Conservation (phyloP, 2,113 vertebrate species). For the Neotoma lepida region DNA sequence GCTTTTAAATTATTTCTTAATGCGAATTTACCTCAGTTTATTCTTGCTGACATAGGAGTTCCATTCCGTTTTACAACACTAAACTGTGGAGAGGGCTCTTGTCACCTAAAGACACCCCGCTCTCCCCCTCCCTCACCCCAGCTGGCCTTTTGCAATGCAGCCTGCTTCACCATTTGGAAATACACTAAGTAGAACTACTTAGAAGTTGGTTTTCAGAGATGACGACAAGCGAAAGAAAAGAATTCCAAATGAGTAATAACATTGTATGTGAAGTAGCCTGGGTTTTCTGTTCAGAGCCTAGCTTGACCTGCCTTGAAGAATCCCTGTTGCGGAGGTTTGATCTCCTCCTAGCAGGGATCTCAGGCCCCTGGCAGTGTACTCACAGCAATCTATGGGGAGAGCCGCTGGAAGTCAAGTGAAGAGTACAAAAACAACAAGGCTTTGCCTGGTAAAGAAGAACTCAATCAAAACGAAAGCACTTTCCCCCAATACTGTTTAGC, state of each 20-base stretch:
- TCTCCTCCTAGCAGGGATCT: not conserved
- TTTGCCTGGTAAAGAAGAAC: not conserved
- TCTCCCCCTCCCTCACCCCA: no score
- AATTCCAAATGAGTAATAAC: not conserved
- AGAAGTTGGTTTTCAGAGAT: not conserved
- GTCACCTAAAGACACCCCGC: not conserved
- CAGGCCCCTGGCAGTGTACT: not conserved
- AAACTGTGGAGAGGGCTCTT: not conserved
- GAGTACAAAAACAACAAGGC: not conserved
- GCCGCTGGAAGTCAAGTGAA: not conserved
- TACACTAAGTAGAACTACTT: not conserved
- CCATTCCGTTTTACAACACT: not conserved
- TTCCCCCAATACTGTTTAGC: not conserved
- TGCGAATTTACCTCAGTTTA: not conserved
- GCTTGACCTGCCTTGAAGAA: not conserved
- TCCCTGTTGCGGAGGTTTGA: not conserved
- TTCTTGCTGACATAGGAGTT: not conserved
- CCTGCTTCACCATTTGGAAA: not conserved
- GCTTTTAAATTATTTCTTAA: not conserved
- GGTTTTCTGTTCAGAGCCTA: not conserved
- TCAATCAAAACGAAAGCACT: not conserved
- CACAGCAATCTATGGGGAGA: not conserved
- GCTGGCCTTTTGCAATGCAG: not conserved
- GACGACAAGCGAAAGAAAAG: not conserved
- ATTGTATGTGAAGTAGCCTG: no score